Percentiles rank a stretch among this genome's conserved stretches.
These are phyloP conservation scores for Caenorhabditis latens DNA, from an alignment of 1,140 invertebrate genomes.

Conservation along the genomic window DNA sequence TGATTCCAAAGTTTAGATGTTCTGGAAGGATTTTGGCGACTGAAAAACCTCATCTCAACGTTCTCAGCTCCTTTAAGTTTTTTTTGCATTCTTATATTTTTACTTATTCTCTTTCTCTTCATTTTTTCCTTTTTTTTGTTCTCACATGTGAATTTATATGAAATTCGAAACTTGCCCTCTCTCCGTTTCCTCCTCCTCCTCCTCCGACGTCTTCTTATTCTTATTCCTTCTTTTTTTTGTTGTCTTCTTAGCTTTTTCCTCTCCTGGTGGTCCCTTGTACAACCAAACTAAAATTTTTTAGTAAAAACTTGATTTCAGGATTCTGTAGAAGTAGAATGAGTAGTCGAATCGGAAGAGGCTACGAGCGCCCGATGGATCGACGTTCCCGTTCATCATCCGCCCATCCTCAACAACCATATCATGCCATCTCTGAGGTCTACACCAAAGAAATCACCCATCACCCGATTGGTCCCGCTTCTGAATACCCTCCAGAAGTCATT, in stretches of 20 bases:
- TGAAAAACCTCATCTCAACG: too few species aligned
- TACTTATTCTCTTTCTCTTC: too few species aligned
- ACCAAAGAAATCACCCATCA: slow-evolving; percentile 17
- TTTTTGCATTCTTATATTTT: too few species aligned
- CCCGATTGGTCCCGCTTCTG: slow-evolving; percentile 17
- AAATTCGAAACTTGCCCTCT: slow-evolving; percentile 42
- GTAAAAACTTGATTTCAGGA: background rate
- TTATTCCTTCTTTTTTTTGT: background rate
- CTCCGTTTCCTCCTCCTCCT: background rate
- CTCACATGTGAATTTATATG: slow-evolving; percentile 27
- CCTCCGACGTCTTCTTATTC: background rate
- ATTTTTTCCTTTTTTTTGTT: too few species aligned
- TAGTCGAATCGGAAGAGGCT: too few species aligned
- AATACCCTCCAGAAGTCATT: background rate
- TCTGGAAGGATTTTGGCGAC: too few species aligned
- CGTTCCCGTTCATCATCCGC: slow-evolving; percentile 3
- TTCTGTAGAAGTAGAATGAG: background rate
- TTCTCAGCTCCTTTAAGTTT: too few species aligned
- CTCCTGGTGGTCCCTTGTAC: background rate
- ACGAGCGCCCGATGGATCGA: background rate
- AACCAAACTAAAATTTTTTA: background rate
- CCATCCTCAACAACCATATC: background rate
- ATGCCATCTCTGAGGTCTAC: slow-evolving; percentile 15
- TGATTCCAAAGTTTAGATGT: too few species aligned
- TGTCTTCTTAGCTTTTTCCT: background rate